Base-by-base conservation (phyloP, 1,140 invertebrate species). In the Macrotrachela quadricornifera region DNA sequence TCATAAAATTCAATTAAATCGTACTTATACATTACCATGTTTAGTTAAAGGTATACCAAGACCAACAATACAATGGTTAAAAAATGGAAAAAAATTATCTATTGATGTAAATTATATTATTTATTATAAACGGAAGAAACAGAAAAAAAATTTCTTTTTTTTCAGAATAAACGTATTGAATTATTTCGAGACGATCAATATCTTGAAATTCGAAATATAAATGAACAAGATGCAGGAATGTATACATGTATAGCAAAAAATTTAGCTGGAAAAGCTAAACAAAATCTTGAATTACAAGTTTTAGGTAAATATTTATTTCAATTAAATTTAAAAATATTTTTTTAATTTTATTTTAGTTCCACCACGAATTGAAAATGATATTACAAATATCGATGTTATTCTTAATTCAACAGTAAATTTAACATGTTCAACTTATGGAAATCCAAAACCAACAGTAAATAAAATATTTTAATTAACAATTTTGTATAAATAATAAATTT, bases 21-120 rank as follows among this genome's bases (percentile, higher is more conserved):
- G 63, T 37, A 61, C 61, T 10, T 62, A 73, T 10, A 44, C 65
- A 2, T 54, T 74, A 42, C 61, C 67, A 46, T 74, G 73, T 62
- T 70, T 71, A 15, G 70, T 73, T 12, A 60, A 61, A 18, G 72
- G 68, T 21, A 59, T 67, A 37, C 72, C 71, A 10, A 45, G 50
- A 10, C 71, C 71, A n/a, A 57, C 51, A n/a, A 64, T 73, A 4
- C 55, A 58, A 12, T 71, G 67, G 68, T 56, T 64, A 36, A 57
- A 63, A 10, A 60, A 68, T 39, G 63, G 60, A 10, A 46, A 58
- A 14, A 59, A 59, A 10, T 46, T 63, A 3, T 46, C 2, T 30
- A 30, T 30, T 30, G 21, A 30, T 30, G 21, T 30, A 30, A 30
- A 30, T 2, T 30, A 30, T 30, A 4, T 30, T 8, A 30, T 4